Evolutionary conservation across 2,888 invertebrate genomes (phyloP).

Genomic region (Eurytoma adleriae): DNA sequence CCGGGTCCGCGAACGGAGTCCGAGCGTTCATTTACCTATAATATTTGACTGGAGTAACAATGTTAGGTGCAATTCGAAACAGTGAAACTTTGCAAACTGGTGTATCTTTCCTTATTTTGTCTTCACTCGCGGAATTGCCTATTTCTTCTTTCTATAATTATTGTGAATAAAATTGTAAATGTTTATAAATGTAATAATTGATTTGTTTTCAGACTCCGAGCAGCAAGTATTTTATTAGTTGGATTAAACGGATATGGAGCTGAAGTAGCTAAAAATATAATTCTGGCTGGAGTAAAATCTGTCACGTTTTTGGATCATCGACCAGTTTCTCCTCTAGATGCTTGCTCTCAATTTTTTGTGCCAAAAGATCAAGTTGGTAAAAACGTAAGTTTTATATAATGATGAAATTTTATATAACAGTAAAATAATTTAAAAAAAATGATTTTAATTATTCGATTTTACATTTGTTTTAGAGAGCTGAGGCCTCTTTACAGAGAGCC

Average conservation of each 20-base stretch:
- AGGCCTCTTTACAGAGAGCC: slow-evolving; percentile 87
- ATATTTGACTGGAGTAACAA: too few relatives aligned
- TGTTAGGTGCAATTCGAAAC: too few relatives aligned
- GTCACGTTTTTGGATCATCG: slow-evolving; percentile 90
- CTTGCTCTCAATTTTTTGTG: slow-evolving; percentile 90
- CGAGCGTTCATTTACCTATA: too few relatives aligned
- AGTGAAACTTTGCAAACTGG: too few relatives aligned
- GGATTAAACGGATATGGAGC: slow-evolving; percentile 94
- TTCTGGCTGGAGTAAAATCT: slow-evolving; percentile 94
- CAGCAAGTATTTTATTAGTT: slow-evolving; percentile 90
- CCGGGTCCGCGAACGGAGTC: too few relatives aligned
- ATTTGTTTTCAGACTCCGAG: slow-evolving; percentile 82
- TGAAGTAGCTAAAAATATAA: slow-evolving; percentile 96
- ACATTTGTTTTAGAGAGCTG: slow-evolving; percentile 82
- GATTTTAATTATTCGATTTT: slow-evolving; percentile 18
- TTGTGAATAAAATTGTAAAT: too few relatives aligned
- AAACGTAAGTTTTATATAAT: slow-evolving; percentile 80
- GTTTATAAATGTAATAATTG: too few relatives aligned
- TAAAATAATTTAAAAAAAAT: slow-evolving; percentile 19
- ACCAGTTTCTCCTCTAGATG: slow-evolving; percentile 84
- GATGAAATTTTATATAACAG: slow-evolving; percentile 28
- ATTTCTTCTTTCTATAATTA: too few relatives aligned
- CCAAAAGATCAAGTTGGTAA: slow-evolving; percentile 84
- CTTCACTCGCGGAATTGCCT: too few relatives aligned
- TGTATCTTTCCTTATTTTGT: too few relatives aligned